Evolutionary conservation across 2,888 invertebrate genomes (phyloP), one percentile per base, ranked within the genome.

Genomic region (Callyntrura guangdongensis): DNA sequence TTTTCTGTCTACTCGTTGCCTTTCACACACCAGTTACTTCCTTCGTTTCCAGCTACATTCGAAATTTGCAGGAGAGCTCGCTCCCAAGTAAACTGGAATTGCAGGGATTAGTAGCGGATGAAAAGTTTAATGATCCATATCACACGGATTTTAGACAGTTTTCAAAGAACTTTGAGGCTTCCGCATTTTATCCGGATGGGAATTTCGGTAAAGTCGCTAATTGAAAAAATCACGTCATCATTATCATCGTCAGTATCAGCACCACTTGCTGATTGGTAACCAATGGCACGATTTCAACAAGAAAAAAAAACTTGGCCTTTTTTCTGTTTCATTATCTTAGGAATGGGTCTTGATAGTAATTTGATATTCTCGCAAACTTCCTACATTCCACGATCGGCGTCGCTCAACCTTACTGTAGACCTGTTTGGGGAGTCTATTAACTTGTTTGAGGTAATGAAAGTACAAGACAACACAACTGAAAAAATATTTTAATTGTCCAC

Each of bases 11-110:
- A 56, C 36, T 45, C 12, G 77, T 4, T 79, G 20, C 20, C 56
- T 53, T 79, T 79, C 27, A 56, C 64, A 64, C 45, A 82, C 88
- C 95, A 97, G 98, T 98, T 85, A 98, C 98, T 12, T 98, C 99
- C 5, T 99, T 98, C 95, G 98, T 99, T 3, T 99, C 98, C 98
- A 98, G 98, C 84, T 98, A 99, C 95, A 95, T 99, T 79, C 97
- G 96, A 93, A 99, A 98, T 95, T 95, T 98, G 61, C 97, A 97
- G 91, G 97, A 97, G 94, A 98, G 98, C 0, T 97, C 98, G 0
- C 96, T 98, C 2, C 98, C 98, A 0, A 97, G 97, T 64, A 97
- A 97, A 92, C 97, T 98, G 59, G 97, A 97, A 94, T 97, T 98
- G 72, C 98, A 98, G 94, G 97, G 97, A 84, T 96, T 99, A 20